Evolutionary conservation across 1,140 invertebrate species (phyloP).

Genomic region (Neuroterus valhalla): DNA sequence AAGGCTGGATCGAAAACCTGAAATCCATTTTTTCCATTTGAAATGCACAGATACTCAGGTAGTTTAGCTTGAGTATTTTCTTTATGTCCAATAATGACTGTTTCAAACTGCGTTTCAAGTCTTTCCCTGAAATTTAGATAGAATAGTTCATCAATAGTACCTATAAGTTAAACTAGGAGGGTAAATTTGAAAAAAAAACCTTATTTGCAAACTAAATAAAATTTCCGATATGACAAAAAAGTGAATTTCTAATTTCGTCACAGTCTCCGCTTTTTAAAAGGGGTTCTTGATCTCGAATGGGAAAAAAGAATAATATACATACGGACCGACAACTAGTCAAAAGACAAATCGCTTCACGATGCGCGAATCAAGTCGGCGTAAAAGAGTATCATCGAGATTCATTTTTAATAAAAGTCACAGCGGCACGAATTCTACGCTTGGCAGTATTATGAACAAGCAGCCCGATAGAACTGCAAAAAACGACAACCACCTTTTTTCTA

Average conservation of each 20-base stretch:
- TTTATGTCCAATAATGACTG: no score
- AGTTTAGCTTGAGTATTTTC: no score
- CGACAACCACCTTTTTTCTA: slow-evolving; percentile 35
- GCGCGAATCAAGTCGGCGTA: slow-evolving; percentile 41
- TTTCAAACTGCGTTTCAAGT: no score
- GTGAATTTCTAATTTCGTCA: neutral
- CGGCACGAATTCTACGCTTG: slow-evolving; percentile 66
- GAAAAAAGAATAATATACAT: slow-evolving; percentile 33
- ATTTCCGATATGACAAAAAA: neutral
- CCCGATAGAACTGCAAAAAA: slow-evolving; percentile 35
- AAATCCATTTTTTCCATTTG: slow-evolving; percentile 12
- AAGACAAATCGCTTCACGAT: slow-evolving; percentile 44
- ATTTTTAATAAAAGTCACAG: slow-evolving; percentile 54
- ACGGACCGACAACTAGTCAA: slow-evolving; percentile 45
- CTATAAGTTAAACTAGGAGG: no score
- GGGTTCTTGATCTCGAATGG: slow-evolving; percentile 17
- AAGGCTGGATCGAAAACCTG: slow-evolving; percentile 1
- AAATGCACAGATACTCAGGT: neutral
- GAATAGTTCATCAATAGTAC: no score
- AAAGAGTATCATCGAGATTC: slow-evolving; percentile 61
- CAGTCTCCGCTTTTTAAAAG: neutral
- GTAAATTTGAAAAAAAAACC: no score
- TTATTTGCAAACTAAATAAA: neutral
- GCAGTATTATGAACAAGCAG: slow-evolving; percentile 72
- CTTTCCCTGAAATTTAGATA: no score